These are phyloP conservation scores for Pachyramphus minor DNA, from an alignment of 2,113 vertebrate genomes.

Conservation along the genomic window DNA sequence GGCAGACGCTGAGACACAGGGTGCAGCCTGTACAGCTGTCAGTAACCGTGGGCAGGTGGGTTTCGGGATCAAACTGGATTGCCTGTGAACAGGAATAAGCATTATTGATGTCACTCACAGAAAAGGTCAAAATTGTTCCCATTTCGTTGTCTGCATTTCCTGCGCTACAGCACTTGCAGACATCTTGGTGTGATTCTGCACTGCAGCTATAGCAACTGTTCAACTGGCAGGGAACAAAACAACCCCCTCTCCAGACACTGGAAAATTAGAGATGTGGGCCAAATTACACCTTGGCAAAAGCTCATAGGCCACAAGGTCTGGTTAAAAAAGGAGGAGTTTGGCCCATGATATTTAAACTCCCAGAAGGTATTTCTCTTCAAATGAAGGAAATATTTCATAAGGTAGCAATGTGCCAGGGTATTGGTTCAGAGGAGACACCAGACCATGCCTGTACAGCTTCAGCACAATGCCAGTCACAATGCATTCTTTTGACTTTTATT, in stretches of 20 bases:
- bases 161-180: background rate
- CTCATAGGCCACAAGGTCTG: background rate
- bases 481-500: background rate
- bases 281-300: background rate
- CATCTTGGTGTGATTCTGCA: background rate
- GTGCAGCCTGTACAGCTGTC: conserved; percentile 92
- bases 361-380: background rate
- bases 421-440: background rate
- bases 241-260: background rate
- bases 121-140: conserved; percentile 47
- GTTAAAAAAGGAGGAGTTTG: background rate
- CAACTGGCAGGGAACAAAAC: background rate
- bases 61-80: conserved; percentile 87
- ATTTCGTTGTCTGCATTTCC: background rate
- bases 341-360: background rate
- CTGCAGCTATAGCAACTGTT: conserved; percentile 65
- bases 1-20: conserved; percentile 90
- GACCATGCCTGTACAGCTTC: background rate
- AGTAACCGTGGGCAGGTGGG: conserved; percentile 84
- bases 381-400: background rate
- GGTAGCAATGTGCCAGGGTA: background rate
- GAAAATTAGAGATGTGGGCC: conserved; percentile 19
- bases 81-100: conserved; percentile 80
- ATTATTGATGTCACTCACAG: conserved; percentile 22
- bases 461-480: background rate